phyloP scores from a whole-genome alignment of 2,113 vertebrate species.

The Motacilla tschutschensis region DNA sequence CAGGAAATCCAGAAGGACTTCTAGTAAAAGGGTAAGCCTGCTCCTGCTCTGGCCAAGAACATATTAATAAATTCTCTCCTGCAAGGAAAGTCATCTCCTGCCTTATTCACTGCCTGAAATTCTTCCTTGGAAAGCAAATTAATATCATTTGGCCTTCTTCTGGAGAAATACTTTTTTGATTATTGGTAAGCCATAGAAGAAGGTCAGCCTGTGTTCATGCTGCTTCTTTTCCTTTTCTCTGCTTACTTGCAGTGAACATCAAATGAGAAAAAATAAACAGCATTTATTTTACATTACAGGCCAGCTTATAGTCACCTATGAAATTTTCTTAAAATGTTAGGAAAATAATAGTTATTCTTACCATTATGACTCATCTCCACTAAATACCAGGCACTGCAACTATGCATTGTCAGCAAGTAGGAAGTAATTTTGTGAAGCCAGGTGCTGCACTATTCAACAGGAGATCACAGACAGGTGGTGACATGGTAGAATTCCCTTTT shows the following conservation, averaged over 20 bases:
- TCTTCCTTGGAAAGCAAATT: neutral
- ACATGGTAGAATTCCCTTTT: neutral
- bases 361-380: neutral
- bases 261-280: neutral
- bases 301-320: neutral
- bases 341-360: neutral
- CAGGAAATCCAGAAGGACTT: neutral
- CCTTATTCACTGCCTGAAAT: neutral
- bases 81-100: neutral
- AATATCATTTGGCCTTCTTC: neutral
- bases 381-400: neutral
- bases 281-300: neutral
- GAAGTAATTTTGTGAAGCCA: neutral
- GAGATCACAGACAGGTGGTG: neutral
- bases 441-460: fast-evolving
- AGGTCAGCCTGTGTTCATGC: neutral
- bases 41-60: neutral
- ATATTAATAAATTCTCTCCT: neutral
- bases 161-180: neutral
- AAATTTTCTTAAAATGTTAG: neutral
- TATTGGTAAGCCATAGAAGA: neutral
- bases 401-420: neutral
- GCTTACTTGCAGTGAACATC: neutral
- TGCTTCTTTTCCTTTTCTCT: neutral
- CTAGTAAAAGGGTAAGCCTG: neutral